A percentile compares a stretch with the other conserved stretches of the same genome.
phyloP scores from a whole-genome alignment of 2,888 invertebrate genomes.

The Thyatira batis region DNA sequence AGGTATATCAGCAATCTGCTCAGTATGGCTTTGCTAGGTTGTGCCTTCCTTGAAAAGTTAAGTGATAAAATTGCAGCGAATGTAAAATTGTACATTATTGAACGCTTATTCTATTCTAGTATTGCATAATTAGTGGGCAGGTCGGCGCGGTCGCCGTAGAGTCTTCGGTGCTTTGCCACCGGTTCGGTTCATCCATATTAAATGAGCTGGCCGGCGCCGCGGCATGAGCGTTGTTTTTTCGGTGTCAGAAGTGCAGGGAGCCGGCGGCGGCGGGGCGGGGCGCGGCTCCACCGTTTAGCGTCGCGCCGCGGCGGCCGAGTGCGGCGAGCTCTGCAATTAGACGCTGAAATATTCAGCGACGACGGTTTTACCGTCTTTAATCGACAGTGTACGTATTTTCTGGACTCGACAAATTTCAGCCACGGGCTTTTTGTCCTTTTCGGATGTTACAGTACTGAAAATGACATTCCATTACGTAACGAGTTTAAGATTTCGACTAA shows the following conservation, averaged over 20 bases:
- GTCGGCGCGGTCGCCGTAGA: slow-evolving; percentile 14
- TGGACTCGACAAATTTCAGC: slow-evolving; percentile 9
- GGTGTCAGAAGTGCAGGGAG: slow-evolving; percentile 7
- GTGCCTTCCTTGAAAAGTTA: no score
- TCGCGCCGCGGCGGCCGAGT: slow-evolving; percentile 33
- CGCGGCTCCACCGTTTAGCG: slow-evolving; percentile 15
- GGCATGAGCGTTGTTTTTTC: slow-evolving; percentile 12
- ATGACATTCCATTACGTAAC: not conserved
- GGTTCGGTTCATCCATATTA: slow-evolving; percentile 57
- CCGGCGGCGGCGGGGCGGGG: not conserved
- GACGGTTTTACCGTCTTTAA: not conserved
- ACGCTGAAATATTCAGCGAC: slow-evolving; percentile 61
- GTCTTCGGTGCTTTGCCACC: slow-evolving; percentile 35
- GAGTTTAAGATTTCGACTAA: not conserved
- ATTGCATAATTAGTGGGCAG: not conserved
- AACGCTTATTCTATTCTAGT: not conserved
- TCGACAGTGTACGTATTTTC: slow-evolving; percentile 7
- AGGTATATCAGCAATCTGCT: no score
- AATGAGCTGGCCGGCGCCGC: slow-evolving; percentile 50
- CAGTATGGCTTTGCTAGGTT: no score
- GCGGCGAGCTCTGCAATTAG: slow-evolving; percentile 55
- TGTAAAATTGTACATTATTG: not conserved
- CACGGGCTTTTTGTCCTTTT: no score
- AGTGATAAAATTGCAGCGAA: not conserved
- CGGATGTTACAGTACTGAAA: not conserved